phyloP scores from a whole-genome alignment of 2,888 invertebrate species.

The Lissonota sp. region DNA sequence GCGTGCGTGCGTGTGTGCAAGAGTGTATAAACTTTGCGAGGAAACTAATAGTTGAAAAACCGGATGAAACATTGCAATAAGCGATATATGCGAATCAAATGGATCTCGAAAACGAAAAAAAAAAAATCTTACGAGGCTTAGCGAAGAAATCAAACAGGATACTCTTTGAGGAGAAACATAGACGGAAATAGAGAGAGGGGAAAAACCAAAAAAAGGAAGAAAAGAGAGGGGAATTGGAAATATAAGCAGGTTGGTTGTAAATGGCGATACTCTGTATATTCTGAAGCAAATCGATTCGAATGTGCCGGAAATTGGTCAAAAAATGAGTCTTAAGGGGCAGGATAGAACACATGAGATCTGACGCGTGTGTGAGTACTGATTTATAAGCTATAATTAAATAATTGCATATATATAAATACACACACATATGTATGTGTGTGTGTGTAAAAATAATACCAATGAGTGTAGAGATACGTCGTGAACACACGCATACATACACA shows the following conservation, averaged over 20 bases:
- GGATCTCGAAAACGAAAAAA: conserved; percentile 75
- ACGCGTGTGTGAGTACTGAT: conserved; percentile 56
- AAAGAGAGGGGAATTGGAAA: too few species aligned
- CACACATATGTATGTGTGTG: conserved; percentile 55
- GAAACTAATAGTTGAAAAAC: conserved; percentile 6
- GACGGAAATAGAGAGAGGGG: conserved; percentile 43
- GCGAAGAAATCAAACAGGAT: conserved; percentile 80
- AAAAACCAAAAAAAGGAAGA: conserved; percentile 20
- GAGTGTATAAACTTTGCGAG: too few species aligned
- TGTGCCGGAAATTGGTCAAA: neutral
- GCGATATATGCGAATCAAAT: conserved; percentile 78
- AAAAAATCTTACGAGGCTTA: conserved; percentile 69
- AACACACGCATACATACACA: conserved; percentile 54
- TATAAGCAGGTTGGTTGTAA: too few species aligned
- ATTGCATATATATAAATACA: conserved; percentile 57
- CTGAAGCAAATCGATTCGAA: neutral
- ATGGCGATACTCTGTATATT: neutral
- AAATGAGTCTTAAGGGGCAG: neutral
- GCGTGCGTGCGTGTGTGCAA: conserved; percentile 1
- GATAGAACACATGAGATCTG: conserved; percentile 39
- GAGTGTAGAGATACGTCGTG: conserved; percentile 59
- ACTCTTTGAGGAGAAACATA: conserved; percentile 18
- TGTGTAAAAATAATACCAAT: conserved; percentile 30
- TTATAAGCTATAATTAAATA: conserved; percentile 57
- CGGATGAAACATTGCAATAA: conserved; percentile 72